Base-by-base conservation (phyloP, 2,797 vertebrate species). In the Dryobates pubescens region DNA sequence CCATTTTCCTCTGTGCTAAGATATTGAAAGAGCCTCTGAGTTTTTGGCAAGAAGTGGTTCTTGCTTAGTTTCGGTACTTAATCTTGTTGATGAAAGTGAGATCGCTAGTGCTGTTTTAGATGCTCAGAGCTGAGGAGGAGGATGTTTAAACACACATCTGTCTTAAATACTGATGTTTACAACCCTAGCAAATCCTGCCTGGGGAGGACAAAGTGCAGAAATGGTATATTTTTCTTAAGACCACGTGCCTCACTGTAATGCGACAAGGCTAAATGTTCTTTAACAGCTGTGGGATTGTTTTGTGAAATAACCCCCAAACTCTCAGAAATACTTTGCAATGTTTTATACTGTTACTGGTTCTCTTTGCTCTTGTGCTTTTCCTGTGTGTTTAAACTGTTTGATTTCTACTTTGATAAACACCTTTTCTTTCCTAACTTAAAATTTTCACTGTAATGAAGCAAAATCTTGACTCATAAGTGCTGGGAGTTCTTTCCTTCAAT, bases 111-210 rank as follows among this genome's bases (percentile, higher is more conserved):
- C 59, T 71, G 0, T 26, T 90, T 27, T 45, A 59, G 58, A 36
- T 22, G 41, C 17, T 67, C 63, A 78, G 36, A 91, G 45, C 75
- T 58, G 71, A 54, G 86, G 36, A 84, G 56, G 32, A 67, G 4
- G 27, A 65, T 5, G 3, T 32, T 91, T 77, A 58, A 81, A 68
- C 30, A 68, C 59, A 29, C 7, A 0, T 84, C 77, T 95, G 53
- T 93, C 89, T 94, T 95, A 87, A 95, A 58, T 86, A 36, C 18
- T 61, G 29, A 72, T 96, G 76, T 90, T 86, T 95, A 84, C 86
- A 92, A 38, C 67, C 12, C 4, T n/a, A 56, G 59, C 70, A 88
- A 68, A 83, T 73, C 32, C 43, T 82, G 72, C 53, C 56, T 26
- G 9, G 4, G 24, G 85, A 65, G 76, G 54, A 79, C 14, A 38